A percentile compares a stretch with the other conserved stretches of the same genome.
phyloP scores from a whole-genome alignment of 2,888 invertebrate genomes.

The Polydrusus tereticollis region DNA sequence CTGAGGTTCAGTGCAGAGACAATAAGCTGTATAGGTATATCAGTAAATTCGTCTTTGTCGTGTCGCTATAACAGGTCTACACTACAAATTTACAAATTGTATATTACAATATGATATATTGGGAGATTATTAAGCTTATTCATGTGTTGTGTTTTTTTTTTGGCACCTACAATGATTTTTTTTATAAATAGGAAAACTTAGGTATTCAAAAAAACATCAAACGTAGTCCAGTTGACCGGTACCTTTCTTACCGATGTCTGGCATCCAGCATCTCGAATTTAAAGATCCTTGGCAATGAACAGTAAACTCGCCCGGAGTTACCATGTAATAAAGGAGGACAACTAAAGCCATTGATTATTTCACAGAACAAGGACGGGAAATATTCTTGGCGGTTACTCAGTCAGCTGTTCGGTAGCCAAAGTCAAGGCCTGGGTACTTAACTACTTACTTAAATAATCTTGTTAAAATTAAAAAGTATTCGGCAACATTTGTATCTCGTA shows the following conservation, averaged over 20 bases:
- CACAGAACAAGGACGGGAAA: constrained; percentile 6
- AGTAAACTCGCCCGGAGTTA: neutral
- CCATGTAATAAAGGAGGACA: neutral
- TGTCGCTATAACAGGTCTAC: too few species aligned
- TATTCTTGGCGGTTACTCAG: too few species aligned
- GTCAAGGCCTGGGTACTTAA: too few species aligned
- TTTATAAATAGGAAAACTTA: too few species aligned
- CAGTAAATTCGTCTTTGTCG: neutral
- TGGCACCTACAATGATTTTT: too few species aligned
- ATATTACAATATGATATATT: too few species aligned
- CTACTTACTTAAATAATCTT: constrained; percentile 7
- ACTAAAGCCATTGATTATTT: neutral
- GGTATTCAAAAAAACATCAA: too few species aligned
- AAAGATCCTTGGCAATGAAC: constrained; percentile 15
- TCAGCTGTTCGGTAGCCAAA: constrained; percentile 18
- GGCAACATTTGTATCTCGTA: neutral
- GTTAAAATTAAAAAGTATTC: neutral
- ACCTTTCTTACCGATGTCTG: neutral
- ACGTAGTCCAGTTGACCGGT: neutral
- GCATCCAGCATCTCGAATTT: neutral
- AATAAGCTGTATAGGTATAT: neutral
- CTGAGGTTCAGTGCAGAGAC: too few species aligned
- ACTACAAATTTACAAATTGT: too few species aligned
- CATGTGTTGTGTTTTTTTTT: too few species aligned
- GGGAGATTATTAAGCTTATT: too few species aligned